These are phyloP conservation scores for Sylvicola fuscatus DNA, from an alignment of 2,888 invertebrate species.

Conservation along the genomic window DNA sequence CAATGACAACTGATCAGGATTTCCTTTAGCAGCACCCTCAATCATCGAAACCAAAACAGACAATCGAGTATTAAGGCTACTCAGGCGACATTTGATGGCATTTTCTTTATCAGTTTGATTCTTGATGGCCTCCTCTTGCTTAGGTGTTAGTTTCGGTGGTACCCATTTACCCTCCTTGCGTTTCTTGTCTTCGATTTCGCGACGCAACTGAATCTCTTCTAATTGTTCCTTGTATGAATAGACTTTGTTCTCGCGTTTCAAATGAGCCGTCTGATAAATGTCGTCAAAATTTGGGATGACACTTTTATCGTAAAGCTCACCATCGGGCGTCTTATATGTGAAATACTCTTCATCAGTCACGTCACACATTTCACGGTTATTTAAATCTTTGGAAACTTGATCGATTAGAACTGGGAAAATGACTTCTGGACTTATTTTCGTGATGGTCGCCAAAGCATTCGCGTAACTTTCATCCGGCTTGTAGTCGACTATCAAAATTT, in stretches of 20 bases:
- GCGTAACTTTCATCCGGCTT: slow-evolving; percentile 33
- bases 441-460: slow-evolving; percentile 52
- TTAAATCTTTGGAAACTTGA: slow-evolving; percentile 36
- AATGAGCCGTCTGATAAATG: slow-evolving; percentile 27
- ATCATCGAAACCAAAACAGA: slow-evolving; percentile 18
- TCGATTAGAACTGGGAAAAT: slow-evolving; percentile 43
- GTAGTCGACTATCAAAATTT: slow-evolving; percentile 38
- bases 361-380: slow-evolving; percentile 40
- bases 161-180: slow-evolving; percentile 58
- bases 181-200: slow-evolving; percentile 80
- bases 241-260: slow-evolving; percentile 88
- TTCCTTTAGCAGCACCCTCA: slow-evolving; percentile 18
- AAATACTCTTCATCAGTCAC: slow-evolving; percentile 64
- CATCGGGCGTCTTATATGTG: slow-evolving; percentile 67
- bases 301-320: slow-evolving; percentile 78
- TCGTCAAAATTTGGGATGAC: slow-evolving; percentile 34
- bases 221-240: slow-evolving; percentile 94
- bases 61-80: slow-evolving; percentile 28
- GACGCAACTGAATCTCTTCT: slow-evolving; percentile 79
- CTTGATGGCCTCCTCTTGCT: slow-evolving; percentile 82
- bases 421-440: slow-evolving; percentile 38
- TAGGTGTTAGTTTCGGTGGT: slow-evolving; percentile 52
- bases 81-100: slow-evolving; percentile 47
- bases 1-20: slow-evolving; percentile 16
- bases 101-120: slow-evolving; percentile 71